Evolutionary conservation across 2,113 vertebrate species (phyloP), one percentile per base, ranked within the genome.

Genomic region (Lanius collurio): DNA sequence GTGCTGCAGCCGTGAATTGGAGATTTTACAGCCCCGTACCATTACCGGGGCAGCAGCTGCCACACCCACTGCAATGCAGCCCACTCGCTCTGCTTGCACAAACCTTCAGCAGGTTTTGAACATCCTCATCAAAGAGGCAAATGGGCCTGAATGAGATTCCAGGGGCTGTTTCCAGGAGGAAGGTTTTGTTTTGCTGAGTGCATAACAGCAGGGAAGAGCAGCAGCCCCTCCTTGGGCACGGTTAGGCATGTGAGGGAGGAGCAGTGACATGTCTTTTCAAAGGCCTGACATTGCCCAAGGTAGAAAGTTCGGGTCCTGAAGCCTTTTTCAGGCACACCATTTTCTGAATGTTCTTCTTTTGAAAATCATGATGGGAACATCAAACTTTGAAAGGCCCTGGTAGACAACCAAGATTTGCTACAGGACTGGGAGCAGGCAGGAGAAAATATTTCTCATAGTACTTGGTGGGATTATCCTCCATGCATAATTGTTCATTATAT

Each of bases 401-500:
- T 87, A 62, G 82, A 53, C 50, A 84, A 57, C 41, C 31, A 59
- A 60, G 86, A 46, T 53, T 42, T 60, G 74, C 50, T 68, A 52
- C 76, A 85, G 82, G 50, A 44, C 53, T 79, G 63, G 77, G 56
- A 47, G n/a, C 44, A 47, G 56, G 24, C 67, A 63, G 59, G 74
- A 95, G 73, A 84, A 89, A 89, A 73, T 47, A 65, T 87, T 93
- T 89, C 62, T 84, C 77, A 57, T 83, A 86, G 44, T 82, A 65
- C 27, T 79, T 59, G 41, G 82, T 87, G 65, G 88, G 83, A 95
- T 96, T 96, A 97, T 95, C 92, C 79, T 90, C 91, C 93, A 10
- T 95, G 93, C 93, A 94, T 86, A 95, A 93, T 93, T 86, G 89
- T 94, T 79, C 87, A 94, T 94, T 96, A 56, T 89, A 75, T 83